Percentiles rank a stretch among this genome's conserved stretches.
Conservation (phyloP, 1,140 invertebrate species). For the Procambarus clarkii region DNA sequence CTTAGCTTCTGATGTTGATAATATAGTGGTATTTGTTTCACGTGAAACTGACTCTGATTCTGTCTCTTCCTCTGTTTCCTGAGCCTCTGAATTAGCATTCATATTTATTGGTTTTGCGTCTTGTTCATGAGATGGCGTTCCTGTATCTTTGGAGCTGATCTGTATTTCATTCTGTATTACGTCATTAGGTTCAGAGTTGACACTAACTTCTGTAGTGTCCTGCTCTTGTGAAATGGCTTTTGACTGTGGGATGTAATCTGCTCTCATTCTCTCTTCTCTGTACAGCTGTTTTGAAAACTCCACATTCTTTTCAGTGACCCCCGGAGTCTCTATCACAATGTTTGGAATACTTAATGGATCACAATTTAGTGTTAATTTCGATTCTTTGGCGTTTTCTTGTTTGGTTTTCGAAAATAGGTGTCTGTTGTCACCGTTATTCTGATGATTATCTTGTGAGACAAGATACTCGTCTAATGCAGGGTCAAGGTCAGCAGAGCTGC, state of each 20-base stretch:
- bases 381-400: not conserved
- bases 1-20: not conserved
- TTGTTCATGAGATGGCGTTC: not conserved
- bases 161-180: conserved; percentile 1
- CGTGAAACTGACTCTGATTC: not conserved
- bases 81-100: not conserved
- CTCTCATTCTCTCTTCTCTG: not conserved
- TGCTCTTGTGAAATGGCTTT: not conserved
- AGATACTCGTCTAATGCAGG: not conserved
- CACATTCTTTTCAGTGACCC: not conserved
- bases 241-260: not conserved
- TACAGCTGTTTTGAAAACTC: not conserved
- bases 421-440: not conserved
- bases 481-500: conserved; percentile 19
- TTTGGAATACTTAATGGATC: not conserved
- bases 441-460: not conserved
- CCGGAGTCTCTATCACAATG: conserved; percentile 23
- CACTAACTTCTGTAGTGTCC: not conserved
- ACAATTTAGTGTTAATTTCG: not conserved
- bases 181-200: not conserved
- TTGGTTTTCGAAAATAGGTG: not conserved
- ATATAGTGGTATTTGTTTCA: not conserved
- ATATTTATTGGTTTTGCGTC: not conserved
- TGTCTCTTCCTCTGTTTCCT: not conserved
- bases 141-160: not conserved